Base-by-base conservation (phyloP, 2,888 invertebrate species). In the Microchrysa polita region DNA sequence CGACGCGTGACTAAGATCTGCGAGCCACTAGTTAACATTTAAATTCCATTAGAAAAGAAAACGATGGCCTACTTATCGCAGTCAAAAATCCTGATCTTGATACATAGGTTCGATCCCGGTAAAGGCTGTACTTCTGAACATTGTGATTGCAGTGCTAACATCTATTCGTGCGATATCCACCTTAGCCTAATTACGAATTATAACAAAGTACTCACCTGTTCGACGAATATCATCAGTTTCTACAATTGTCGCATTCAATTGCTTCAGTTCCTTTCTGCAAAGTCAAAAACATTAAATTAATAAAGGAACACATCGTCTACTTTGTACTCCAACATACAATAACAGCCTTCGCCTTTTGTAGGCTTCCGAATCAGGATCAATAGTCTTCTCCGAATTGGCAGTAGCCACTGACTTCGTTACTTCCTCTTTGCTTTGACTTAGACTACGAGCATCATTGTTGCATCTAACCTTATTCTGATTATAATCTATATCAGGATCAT, bases 171-270 rank as follows among this genome's bases (percentile, higher is more conserved):
- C n/a, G n/a, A n/a, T n/a, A n/a, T n/a, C n/a, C n/a, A n/a, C n/a
- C n/a, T n/a, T n/a, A n/a, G n/a, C n/a, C n/a, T n/a, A n/a, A n/a
- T n/a, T n/a, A n/a, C n/a, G n/a, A n/a, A n/a, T n/a, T n/a, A n/a
- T n/a, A 60, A 12, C 16, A 18, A 23, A 12, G 7, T 5, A 67
- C 53, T 65, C 63, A 82, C 82, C 80, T 77, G 80, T 79, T 5
- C 1, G 18, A 20, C 4, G 12, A 16, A 63, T 40, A 40, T 16
- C 78, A 0, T 80, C 81, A 1, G 85, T 84, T 79, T 87, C 88
- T 71, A 92, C 90, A 42, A 91, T 87, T 74, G 90, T 91, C 9
- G 91, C 91, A 82, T 88, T 90, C 48, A 92, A 85, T 76, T 90
- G 86, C 73, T 85, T 86, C 74, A 92, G 81, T 83, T 91, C 91